These are phyloP conservation scores for Sitodiplosis mosellana DNA, from an alignment of 1,140 invertebrate species.

Conservation along the genomic window DNA sequence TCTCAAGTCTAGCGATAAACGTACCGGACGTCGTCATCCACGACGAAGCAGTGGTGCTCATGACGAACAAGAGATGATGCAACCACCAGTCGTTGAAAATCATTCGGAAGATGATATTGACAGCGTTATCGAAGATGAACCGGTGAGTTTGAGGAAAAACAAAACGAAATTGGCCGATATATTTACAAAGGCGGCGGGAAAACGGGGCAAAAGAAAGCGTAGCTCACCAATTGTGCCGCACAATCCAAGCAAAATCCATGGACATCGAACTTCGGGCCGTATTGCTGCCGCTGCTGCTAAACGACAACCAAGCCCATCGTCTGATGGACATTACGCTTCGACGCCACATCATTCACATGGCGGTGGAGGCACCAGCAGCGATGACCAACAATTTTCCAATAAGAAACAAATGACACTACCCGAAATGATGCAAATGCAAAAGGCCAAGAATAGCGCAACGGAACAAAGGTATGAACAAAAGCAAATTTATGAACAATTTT, in stretches of 20 bases:
- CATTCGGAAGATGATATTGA: background rate
- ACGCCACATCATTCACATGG: background rate
- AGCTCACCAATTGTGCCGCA: no score
- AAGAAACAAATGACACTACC: conserved; percentile 2
- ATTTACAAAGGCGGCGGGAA: background rate
- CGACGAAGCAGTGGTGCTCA: background rate
- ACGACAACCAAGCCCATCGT: background rate
- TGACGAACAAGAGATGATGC: no score
- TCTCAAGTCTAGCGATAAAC: background rate
- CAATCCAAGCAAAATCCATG: conserved; percentile 6
- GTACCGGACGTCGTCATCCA: background rate
- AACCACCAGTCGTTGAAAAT: background rate
- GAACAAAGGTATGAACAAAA: no score
- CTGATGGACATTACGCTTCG: background rate
- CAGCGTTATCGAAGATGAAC: background rate
- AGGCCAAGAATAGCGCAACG: conserved; percentile 8
- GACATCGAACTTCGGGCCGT: background rate
- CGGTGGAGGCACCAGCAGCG: background rate
- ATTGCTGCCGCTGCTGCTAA: background rate
- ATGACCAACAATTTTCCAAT: conserved; percentile 7
- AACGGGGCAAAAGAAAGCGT: no score
- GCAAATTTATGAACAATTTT: no score
- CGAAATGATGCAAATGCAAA: conserved; percentile 14
- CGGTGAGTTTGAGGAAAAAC: background rate
- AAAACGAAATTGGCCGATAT: background rate